phyloP scores from a whole-genome alignment of 2,888 invertebrate species.

The Monochamus alternatus region DNA sequence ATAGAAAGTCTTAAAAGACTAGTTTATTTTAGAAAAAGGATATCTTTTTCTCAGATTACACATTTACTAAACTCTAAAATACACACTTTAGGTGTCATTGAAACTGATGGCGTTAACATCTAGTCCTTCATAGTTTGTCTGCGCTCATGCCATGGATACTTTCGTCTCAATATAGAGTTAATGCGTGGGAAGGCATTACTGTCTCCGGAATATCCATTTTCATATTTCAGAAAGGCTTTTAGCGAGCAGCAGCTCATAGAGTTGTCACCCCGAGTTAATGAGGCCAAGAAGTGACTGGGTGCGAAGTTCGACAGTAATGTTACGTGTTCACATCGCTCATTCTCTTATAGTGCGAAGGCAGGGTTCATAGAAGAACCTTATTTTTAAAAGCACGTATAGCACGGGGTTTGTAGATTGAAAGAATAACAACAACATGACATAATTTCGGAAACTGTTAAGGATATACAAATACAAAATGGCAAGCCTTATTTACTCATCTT shows the following conservation, averaged over 20 bases:
- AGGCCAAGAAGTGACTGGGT: slow-evolving; percentile 36
- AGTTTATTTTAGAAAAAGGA: too few species aligned
- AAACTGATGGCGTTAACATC: not conserved
- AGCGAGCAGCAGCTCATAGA: slow-evolving; percentile 42
- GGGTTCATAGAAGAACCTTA: not conserved
- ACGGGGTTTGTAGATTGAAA: not conserved
- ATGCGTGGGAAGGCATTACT: slow-evolving; percentile 26
- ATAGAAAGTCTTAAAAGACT: too few species aligned
- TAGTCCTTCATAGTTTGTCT: not conserved
- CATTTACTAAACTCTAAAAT: not conserved
- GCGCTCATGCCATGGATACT: too few species aligned
- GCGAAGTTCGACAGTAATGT: slow-evolving; percentile 44
- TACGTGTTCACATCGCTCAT: slow-evolving; percentile 45
- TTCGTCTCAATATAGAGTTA: not conserved
- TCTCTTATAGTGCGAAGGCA: slow-evolving; percentile 39
- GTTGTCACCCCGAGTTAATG: slow-evolving; percentile 46
- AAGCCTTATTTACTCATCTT: too few species aligned
- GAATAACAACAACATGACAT: not conserved
- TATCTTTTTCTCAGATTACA: not conserved
- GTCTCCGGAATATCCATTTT: slow-evolving; percentile 46
- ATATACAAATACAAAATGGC: not conserved
- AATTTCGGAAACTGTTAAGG: not conserved
- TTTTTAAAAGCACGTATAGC: not conserved
- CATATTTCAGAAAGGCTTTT: slow-evolving; percentile 49
- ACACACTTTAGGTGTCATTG: not conserved